Conservation (phyloP, 2,888 invertebrate species). For the Zelleria hepariella region DNA sequence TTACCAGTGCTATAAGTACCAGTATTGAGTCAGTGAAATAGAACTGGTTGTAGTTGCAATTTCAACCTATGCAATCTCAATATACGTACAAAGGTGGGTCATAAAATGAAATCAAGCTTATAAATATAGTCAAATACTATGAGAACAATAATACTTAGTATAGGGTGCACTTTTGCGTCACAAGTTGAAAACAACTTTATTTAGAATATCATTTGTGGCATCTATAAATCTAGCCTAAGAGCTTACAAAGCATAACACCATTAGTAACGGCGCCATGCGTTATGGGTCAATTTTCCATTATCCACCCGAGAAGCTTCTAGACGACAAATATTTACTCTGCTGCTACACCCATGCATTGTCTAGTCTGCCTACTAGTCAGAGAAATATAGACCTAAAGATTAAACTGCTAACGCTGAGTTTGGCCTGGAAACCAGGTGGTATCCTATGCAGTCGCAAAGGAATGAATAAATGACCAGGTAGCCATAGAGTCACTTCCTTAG, state of each 20-base stretch:
- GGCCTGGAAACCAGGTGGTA: background rate
- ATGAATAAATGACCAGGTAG: background rate
- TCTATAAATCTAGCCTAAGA: background rate
- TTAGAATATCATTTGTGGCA: background rate
- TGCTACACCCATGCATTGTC: background rate
- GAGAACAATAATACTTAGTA: background rate
- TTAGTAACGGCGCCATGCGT: slow-evolving; percentile 19
- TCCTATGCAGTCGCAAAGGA: background rate
- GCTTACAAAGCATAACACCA: background rate
- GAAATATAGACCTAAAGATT: no score
- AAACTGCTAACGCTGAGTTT: background rate
- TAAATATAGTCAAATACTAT: background rate
- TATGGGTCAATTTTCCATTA: slow-evolving; percentile 54
- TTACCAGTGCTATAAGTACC: no score
- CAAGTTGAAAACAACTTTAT: background rate
- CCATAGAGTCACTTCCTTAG: background rate
- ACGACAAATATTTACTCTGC: slow-evolving; percentile 39
- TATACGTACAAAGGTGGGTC: no score
- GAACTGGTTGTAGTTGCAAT: no score
- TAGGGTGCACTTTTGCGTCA: no score
- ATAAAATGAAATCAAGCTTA: no score
- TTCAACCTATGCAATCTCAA: no score
- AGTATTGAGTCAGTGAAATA: no score
- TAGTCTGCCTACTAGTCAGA: background rate
- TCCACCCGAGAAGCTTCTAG: slow-evolving; percentile 28